A percentile compares a stretch with the other conserved stretches of the same genome.
Conservation (phyloP, 2,888 invertebrate species). For the Andrena bicolor region DNA sequence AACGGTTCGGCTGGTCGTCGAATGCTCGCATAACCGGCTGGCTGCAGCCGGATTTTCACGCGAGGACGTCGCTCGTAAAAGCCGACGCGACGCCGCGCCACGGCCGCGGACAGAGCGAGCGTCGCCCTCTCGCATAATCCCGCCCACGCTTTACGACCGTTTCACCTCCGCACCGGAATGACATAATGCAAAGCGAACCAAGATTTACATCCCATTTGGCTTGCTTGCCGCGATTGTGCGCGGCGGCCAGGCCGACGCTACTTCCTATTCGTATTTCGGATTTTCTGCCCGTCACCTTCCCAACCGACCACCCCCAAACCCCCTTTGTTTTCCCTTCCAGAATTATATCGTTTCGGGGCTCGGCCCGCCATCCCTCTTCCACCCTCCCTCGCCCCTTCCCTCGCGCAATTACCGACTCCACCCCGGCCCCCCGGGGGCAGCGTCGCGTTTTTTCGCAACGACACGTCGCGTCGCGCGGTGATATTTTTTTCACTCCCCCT, state of each 20-base stretch:
- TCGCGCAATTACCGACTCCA: slow-evolving; percentile 44
- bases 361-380: not conserved
- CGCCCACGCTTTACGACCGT: slow-evolving; percentile 62
- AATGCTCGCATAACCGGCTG: slow-evolving; percentile 40
- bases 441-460: slow-evolving; percentile 47
- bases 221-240: slow-evolving; percentile 64
- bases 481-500: slow-evolving; percentile 38
- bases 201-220: slow-evolving; percentile 73
- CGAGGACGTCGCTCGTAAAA: slow-evolving; percentile 63
- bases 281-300: slow-evolving; percentile 37
- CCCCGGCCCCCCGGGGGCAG: not conserved
- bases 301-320: slow-evolving; percentile 3
- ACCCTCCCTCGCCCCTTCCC: not conserved
- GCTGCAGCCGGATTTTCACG: slow-evolving; percentile 56
- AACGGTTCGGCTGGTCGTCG: slow-evolving; percentile 46
- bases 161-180: slow-evolving; percentile 58
- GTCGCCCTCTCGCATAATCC: slow-evolving; percentile 6
- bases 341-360: slow-evolving; percentile 56
- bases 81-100: slow-evolving; percentile 38
- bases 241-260: slow-evolving; percentile 21
- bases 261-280: slow-evolving; percentile 60
- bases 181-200: slow-evolving; percentile 71
- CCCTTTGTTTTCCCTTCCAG: slow-evolving; percentile 49
- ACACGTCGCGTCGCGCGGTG: slow-evolving; percentile 37
- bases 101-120: slow-evolving; percentile 33